phyloP scores from a whole-genome alignment of 2,113 vertebrate genomes.

The Gobius niger region DNA sequence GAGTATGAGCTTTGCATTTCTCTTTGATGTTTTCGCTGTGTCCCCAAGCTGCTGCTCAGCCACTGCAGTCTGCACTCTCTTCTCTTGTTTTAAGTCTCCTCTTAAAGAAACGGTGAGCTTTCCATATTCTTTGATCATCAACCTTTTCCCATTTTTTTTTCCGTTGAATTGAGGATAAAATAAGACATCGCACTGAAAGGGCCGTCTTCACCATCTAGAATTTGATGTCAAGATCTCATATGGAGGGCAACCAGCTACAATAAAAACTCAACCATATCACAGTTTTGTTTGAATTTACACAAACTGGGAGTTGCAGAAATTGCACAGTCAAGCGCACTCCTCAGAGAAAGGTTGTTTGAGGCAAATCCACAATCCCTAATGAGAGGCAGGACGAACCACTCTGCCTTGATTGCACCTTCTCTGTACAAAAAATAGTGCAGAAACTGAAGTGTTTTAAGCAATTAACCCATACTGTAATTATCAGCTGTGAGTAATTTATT shows the following conservation, averaged over 20 bases:
- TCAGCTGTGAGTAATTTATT: background rate
- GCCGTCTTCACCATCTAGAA: too few relatives aligned
- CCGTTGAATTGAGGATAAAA: too few relatives aligned
- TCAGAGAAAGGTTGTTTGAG: background rate
- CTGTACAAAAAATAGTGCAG: background rate
- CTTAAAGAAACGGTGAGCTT: background rate
- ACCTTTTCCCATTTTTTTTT: too few relatives aligned
- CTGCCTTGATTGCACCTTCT: background rate
- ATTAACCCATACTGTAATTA: background rate
- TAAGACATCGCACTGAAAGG: too few relatives aligned
- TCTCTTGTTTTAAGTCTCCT: conserved; percentile 6
- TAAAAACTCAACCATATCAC: too few relatives aligned
- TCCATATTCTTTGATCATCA: background rate
- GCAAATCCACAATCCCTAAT: background rate
- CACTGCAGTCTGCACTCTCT: conserved; percentile 10
- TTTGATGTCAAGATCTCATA: too few relatives aligned
- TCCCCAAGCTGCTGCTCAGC: conserved; percentile 15
- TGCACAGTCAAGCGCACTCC: background rate
- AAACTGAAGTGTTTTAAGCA: background rate
- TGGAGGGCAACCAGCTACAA: too few relatives aligned
- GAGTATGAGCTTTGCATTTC: conserved; percentile 8
- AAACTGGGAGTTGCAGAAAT: too few relatives aligned
- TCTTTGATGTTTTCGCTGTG: conserved; percentile 33
- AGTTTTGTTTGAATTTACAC: too few relatives aligned
- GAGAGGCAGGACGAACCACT: background rate